Evolutionary conservation across 2,113 vertebrate genomes (phyloP).

Genomic region (Crotalus tigris): DNA sequence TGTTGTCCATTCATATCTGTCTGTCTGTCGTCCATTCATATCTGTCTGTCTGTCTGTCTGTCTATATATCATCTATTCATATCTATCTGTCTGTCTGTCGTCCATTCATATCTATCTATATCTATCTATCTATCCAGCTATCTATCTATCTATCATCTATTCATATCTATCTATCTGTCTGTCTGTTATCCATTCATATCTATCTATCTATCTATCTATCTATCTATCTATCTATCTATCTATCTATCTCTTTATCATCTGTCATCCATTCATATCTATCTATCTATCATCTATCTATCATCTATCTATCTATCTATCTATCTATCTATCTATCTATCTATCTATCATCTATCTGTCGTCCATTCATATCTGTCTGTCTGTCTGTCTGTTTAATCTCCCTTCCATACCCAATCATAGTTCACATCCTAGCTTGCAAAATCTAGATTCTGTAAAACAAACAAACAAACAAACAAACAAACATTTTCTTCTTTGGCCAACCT

Average conservation of each 20-base stretch:
- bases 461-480: neutral
- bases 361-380: neutral
- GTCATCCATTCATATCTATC: no score
- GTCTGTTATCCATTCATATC: neutral
- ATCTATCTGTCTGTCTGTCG: neutral
- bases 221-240: neutral
- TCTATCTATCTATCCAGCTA: no score
- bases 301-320: neutral
- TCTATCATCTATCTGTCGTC: no score
- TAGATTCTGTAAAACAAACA: neutral
- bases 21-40: no score
- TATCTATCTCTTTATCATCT: neutral
- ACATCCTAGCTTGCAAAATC: neutral
- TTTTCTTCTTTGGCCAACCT: neutral
- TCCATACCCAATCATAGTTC: neutral
- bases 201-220: no score
- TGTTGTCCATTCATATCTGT: no score
- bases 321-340: neutral
- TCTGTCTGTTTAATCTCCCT: neutral
- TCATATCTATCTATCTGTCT: no score
- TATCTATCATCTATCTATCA: no score
- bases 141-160: neutral
- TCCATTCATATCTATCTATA: neutral
- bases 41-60: no score
- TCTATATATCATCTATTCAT: no score